Conservation (phyloP, 2,888 invertebrate species). For the Ashinkailepas kermadecensis region DNA sequence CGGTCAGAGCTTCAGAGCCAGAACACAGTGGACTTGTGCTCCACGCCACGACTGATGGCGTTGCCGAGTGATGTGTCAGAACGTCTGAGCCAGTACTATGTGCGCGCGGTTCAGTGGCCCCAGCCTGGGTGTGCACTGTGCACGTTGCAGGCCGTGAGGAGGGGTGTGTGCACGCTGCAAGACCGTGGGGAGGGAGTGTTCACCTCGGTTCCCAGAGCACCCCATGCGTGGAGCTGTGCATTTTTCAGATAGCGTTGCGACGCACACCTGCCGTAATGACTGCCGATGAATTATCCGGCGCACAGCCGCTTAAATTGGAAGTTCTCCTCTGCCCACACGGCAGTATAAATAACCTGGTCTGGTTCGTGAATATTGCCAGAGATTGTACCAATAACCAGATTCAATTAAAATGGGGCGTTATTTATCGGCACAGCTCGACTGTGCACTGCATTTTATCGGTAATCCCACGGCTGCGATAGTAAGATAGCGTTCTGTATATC, state of each 20-base stretch:
- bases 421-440: background rate
- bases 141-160: no score
- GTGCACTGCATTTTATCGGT: background rate
- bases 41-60: no score
- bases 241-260: conserved; percentile 13
- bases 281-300: background rate
- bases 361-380: background rate
- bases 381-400: background rate
- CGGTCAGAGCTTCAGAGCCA: no score
- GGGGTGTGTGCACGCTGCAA: no score
- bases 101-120: no score
- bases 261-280: background rate
- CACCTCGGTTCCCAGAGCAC: background rate
- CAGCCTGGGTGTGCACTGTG: no score
- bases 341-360: background rate
- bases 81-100: no score
- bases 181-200: background rate
- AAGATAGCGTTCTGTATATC: background rate
- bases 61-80: no score
- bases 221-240: background rate
- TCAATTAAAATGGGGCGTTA: conserved; percentile 19
- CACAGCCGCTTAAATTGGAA: background rate
- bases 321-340: background rate
- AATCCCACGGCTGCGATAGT: background rate
- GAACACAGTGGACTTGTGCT: no score